Evolutionary conservation across 2,888 invertebrate genomes (phyloP).

Genomic region (Agriopis aurantiaria): DNA sequence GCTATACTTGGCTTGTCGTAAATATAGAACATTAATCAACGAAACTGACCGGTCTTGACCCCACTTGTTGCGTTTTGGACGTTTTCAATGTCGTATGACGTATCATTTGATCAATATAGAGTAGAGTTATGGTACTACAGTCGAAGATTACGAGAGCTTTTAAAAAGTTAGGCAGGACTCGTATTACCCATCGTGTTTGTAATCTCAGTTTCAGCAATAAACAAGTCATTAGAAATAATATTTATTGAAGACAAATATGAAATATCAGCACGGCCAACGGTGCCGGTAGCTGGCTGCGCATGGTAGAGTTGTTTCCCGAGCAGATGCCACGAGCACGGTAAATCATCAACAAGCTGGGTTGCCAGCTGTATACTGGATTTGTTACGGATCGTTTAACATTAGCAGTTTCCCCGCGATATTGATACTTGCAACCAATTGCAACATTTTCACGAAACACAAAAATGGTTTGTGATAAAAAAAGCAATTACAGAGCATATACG

Average conservation of each 20-base stretch:
- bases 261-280: conserved; percentile 24
- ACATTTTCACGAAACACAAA: neutral
- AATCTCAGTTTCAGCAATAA: conserved; percentile 36
- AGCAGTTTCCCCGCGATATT: neutral
- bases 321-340: conserved; percentile 37
- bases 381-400: conserved; percentile 1
- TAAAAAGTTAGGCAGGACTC: neutral
- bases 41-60: conserved; percentile 53
- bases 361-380: conserved; percentile 14
- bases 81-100: conserved; percentile 1
- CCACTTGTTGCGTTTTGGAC: conserved; percentile 33
- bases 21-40: conserved; percentile 49
- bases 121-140: neutral
- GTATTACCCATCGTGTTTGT: conserved; percentile 48
- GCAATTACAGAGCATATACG: no score
- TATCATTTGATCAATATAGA: neutral
- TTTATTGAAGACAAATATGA: conserved; percentile 36
- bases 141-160: neutral
- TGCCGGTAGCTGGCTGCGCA: conserved; percentile 31
- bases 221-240: conserved; percentile 36
- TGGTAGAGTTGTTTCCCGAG: conserved; percentile 32
- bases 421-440: neutral
- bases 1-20: conserved; percentile 34
- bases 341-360: conserved; percentile 27
- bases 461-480: neutral